Percentiles rank a stretch among this genome's conserved stretches.
These are phyloP conservation scores for Drosophila infuscata DNA, from an alignment of 2,888 invertebrate genomes.

Conservation along the genomic window DNA sequence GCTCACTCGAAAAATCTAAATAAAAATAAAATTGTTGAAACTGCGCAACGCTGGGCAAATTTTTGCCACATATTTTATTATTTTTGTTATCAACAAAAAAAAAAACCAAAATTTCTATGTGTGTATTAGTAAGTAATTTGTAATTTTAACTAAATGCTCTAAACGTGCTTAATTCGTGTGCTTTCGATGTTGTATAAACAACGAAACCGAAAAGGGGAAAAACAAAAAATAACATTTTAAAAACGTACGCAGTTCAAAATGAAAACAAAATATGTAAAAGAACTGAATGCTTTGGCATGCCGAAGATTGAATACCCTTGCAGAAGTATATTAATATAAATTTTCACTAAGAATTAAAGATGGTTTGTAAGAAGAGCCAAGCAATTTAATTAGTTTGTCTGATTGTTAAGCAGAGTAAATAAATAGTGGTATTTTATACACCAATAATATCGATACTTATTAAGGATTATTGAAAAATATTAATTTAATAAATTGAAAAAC, in stretches of 20 bases:
- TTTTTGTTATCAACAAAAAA: conserved; percentile 26
- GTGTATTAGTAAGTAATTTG: conserved; percentile 73
- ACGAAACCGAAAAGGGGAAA: conserved; percentile 31
- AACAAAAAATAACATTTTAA: conserved; percentile 36
- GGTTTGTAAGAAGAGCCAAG: background rate
- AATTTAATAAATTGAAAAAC: too few relatives aligned
- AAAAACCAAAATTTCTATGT: conserved; percentile 36
- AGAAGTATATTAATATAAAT: background rate
- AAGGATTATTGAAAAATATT: background rate
- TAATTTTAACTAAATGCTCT: conserved; percentile 71
- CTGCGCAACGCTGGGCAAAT: conserved; percentile 9
- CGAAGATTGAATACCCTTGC: conserved; percentile 49
- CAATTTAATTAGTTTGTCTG: background rate
- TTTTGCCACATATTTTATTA: conserved; percentile 7
- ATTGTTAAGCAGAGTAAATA: background rate
- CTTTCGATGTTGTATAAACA: conserved; percentile 64
- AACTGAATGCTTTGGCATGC: conserved; percentile 11
- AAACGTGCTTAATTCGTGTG: conserved; percentile 64
- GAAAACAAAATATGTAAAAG: conserved; percentile 31
- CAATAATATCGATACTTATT: background rate
- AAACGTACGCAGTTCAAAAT: conserved; percentile 32
- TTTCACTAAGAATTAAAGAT: background rate
- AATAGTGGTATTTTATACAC: background rate
- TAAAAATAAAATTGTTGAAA: conserved; percentile 19
- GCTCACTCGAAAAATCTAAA: conserved; percentile 4